Conservation (phyloP, 2,113 vertebrate genomes). For the Tachuris rubrigastra region DNA sequence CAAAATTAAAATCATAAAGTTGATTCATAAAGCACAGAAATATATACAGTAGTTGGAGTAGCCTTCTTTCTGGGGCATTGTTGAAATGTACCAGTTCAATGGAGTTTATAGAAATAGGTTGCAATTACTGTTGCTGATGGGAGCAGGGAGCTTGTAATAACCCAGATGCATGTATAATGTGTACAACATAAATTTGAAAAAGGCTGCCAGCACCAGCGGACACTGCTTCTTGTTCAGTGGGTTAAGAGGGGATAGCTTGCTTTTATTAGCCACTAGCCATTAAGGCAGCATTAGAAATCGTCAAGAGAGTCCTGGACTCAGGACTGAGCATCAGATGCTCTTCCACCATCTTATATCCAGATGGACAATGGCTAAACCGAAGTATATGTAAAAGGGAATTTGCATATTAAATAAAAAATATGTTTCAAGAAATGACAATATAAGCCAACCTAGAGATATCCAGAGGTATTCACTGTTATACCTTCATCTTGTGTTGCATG, state of each 20-base stretch:
- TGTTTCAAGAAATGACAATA: background rate
- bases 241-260: background rate
- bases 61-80: slow-evolving; percentile 39
- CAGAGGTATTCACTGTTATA: background rate
- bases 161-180: background rate
- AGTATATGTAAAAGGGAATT: background rate
- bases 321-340: background rate
- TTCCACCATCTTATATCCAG: background rate
- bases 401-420: background rate
- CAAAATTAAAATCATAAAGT: slow-evolving; percentile 75
- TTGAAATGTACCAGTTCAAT: slow-evolving; percentile 28
- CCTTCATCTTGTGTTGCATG: background rate
- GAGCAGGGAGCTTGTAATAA: slow-evolving; percentile 29
- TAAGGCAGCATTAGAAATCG: background rate
- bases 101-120: slow-evolving; percentile 28
- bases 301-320: background rate
- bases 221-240: background rate
- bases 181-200: slow-evolving; percentile 26
- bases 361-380: background rate
- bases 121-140: slow-evolving; percentile 39
- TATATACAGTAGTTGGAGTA: slow-evolving; percentile 43
- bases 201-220: background rate
- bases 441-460: background rate
- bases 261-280: background rate
- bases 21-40: slow-evolving; percentile 69